phyloP scores from a whole-genome alignment of 2,888 invertebrate species.

The Heliconius erato region DNA sequence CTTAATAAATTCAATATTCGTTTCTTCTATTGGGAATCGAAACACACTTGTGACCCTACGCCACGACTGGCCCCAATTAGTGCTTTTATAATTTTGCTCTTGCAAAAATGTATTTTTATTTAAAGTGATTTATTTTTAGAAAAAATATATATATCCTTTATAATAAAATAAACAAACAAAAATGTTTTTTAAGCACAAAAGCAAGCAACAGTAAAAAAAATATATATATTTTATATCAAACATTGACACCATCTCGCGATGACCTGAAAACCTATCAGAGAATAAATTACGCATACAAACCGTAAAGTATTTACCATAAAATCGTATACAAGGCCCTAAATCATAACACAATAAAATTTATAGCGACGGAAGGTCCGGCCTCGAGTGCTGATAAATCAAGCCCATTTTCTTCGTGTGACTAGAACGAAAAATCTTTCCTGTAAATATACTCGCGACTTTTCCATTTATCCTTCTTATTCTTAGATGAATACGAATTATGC shows the following conservation, averaged over 20 bases:
- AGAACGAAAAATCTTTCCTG: constrained; percentile 79
- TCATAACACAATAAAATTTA: constrained; percentile 86
- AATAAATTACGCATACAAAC: constrained; percentile 82
- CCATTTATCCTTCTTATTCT: constrained; percentile 65
- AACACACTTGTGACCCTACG: no score
- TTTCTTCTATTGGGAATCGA: no score
- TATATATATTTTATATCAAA: constrained; percentile 28
- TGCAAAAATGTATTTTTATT: not conserved
- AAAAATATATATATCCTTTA: not conserved
- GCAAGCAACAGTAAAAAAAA: not conserved
- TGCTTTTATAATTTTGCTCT: not conserved
- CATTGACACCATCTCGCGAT: constrained; percentile 60
- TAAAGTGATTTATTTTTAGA: not conserved
- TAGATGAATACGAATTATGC: constrained; percentile 55
- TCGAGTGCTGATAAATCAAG: constrained; percentile 85
- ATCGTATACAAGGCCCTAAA: constrained; percentile 82
- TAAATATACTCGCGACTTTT: constrained; percentile 74
- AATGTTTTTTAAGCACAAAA: not conserved
- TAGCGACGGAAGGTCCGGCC: constrained; percentile 84
- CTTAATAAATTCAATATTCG: no score
- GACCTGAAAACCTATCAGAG: constrained; percentile 56
- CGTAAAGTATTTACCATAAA: constrained; percentile 85
- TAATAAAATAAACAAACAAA: not conserved
- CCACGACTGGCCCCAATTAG: no score
- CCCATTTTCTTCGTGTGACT: constrained; percentile 83